These are phyloP conservation scores for Pachycephala philippinensis DNA, from an alignment of 2,113 vertebrate species.

Conservation along the genomic window DNA sequence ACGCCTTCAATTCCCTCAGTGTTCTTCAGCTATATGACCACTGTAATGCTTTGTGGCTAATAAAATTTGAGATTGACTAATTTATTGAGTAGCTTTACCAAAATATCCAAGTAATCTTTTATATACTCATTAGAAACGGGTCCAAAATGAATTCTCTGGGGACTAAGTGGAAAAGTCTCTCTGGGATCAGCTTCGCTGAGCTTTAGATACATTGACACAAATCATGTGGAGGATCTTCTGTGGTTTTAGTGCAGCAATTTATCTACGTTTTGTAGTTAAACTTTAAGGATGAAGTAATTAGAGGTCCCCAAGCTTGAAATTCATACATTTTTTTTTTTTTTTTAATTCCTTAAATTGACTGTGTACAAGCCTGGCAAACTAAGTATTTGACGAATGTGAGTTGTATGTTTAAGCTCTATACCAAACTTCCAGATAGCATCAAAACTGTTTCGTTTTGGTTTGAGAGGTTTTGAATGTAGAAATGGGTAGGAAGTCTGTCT, in stretches of 20 bases:
- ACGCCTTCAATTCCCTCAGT: slow-evolving; percentile 28
- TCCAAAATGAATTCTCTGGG: slow-evolving; percentile 35
- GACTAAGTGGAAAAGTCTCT: slow-evolving; percentile 38
- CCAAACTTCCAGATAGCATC: slow-evolving; percentile 12
- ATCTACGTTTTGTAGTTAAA: slow-evolving; percentile 72
- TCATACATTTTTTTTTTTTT: neutral
- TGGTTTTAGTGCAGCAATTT: slow-evolving; percentile 68
- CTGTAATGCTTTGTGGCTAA: slow-evolving; percentile 52
- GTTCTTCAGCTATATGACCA: slow-evolving; percentile 32
- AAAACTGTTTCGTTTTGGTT: slow-evolving; percentile 40
- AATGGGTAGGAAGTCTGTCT: neutral
- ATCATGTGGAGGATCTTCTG: slow-evolving; percentile 52
- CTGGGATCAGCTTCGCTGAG: slow-evolving; percentile 58
- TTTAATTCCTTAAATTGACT: slow-evolving; percentile 34
- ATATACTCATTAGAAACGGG: slow-evolving; percentile 53
- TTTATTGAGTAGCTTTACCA: slow-evolving; percentile 70
- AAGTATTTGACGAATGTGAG: neutral
- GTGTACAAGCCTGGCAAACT: neutral
- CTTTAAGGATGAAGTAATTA: slow-evolving; percentile 68
- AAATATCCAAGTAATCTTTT: slow-evolving; percentile 69
- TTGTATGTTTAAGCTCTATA: slow-evolving; percentile 32
- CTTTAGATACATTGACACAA: slow-evolving; percentile 55
- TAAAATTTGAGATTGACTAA: slow-evolving; percentile 71
- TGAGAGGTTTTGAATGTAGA: slow-evolving; percentile 15
- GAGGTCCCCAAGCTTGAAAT: slow-evolving; percentile 70